phyloP scores from a whole-genome alignment of 1,140 invertebrate species.

The Caenorhabditis latens region DNA sequence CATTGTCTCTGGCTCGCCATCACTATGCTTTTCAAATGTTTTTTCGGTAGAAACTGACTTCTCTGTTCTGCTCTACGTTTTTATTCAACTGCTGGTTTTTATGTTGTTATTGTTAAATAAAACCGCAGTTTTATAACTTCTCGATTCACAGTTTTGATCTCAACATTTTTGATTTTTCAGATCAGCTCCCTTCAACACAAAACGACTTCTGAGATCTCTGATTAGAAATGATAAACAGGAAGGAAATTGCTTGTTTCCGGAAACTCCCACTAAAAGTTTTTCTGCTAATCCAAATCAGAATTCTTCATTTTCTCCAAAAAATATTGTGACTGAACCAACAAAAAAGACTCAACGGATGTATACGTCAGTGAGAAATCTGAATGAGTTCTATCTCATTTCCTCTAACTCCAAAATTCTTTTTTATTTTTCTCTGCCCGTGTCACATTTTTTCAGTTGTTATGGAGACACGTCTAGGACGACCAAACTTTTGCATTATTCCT shows the following conservation, averaged over 20 bases:
- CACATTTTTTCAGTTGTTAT: conserved; percentile 31
- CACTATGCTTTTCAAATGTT: not conserved
- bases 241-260: not conserved
- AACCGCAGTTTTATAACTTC: not conserved
- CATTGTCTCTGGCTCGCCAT: not conserved
- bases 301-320: too few species aligned
- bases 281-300: too few species aligned
- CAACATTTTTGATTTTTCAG: too few species aligned
- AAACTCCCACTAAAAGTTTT: not conserved
- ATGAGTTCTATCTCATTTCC: too few species aligned
- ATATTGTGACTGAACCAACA: too few species aligned
- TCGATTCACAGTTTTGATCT: too few species aligned
- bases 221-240: not conserved
- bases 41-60: not conserved
- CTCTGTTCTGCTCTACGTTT: not conserved
- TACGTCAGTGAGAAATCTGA: too few species aligned
- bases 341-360: too few species aligned
- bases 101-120: conserved; percentile 2
- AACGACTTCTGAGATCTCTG: not conserved
- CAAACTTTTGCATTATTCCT: not conserved
- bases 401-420: not conserved
- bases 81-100: not conserved
- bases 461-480: not conserved
- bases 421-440: not conserved
- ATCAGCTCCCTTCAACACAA: too few species aligned